Percentiles rank a stretch among this genome's conserved stretches.
Conservation (phyloP, 2,797 vertebrate genomes). For the Dendrocincla tyrannina region DNA sequence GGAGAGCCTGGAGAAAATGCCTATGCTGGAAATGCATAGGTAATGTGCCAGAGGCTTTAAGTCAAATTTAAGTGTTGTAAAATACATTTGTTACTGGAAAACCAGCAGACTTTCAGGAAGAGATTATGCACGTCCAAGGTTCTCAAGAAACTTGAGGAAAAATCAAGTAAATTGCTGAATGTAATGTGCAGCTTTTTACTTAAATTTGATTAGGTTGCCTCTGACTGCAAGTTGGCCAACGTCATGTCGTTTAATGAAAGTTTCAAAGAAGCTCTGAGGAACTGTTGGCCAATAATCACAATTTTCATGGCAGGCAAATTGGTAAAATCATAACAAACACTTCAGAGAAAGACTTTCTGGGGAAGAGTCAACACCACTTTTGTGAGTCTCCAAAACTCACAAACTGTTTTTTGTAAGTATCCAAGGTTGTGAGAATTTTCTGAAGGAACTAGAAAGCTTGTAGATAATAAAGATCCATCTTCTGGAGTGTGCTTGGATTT, state of each 20-base stretch:
- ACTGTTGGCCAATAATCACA: not conserved
- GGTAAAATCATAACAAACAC: not conserved
- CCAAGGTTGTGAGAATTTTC: not conserved
- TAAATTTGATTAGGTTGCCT: not conserved
- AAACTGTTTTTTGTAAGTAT: no score
- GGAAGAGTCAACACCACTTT: not conserved
- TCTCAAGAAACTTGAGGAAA: not conserved
- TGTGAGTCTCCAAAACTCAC: not conserved
- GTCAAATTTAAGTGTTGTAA: not conserved
- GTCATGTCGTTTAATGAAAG: not conserved
- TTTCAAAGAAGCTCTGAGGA: not conserved
- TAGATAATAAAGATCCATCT: not conserved
- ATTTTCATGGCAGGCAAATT: not conserved
- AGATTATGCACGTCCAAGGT: accelerated
- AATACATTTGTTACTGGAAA: not conserved
- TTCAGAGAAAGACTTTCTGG: not conserved
- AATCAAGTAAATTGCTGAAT: not conserved
- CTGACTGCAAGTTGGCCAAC: not conserved
- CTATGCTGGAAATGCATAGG: not conserved
- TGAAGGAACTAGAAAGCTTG: not conserved
- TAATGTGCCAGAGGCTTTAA: not conserved
- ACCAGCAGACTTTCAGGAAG: not conserved
- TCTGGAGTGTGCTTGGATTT: not conserved
- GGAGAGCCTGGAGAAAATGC: not conserved
- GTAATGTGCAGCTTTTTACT: not conserved